Evolutionary conservation across 2,113 vertebrate genomes (phyloP).

Genomic region (Trematomus loennbergii): DNA sequence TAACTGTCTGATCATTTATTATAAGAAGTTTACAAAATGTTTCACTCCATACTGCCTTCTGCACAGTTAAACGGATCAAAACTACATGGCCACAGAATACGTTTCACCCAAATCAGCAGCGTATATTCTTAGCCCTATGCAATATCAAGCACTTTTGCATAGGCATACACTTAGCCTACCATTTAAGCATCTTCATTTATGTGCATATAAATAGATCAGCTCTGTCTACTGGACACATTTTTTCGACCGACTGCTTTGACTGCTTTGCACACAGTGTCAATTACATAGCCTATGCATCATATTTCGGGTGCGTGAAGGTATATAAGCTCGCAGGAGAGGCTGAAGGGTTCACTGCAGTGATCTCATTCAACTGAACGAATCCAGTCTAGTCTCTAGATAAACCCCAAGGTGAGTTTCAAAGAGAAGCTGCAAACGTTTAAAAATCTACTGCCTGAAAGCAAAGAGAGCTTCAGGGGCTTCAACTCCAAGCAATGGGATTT

Average conservation of each 20-base stretch:
- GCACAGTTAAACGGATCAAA: conserved; percentile 43
- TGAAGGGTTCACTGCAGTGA: conserved; percentile 80
- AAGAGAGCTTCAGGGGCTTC: conserved; percentile 37
- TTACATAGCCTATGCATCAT: conserved; percentile 84
- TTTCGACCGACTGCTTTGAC: conserved; percentile 75
- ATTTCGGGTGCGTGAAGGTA: conserved; percentile 80
- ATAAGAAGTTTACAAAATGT: conserved; percentile 33
- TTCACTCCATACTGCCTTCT: conserved; percentile 27
- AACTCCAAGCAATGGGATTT: conserved; percentile 59
- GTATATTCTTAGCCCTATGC: conserved; percentile 84
- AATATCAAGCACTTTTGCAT: conserved; percentile 86
- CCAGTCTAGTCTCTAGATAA: conserved; percentile 73
- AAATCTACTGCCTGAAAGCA: conserved; percentile 16
- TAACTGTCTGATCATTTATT: neutral
- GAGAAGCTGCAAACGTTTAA: conserved; percentile 61
- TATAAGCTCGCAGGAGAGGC: conserved; percentile 76
- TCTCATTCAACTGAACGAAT: conserved; percentile 78
- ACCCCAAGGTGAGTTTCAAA: conserved; percentile 81
- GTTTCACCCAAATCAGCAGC: conserved; percentile 83
- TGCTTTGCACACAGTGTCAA: conserved; percentile 81
- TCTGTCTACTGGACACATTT: conserved; percentile 87
- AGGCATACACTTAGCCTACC: conserved; percentile 79
- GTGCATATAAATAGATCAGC: conserved; percentile 86
- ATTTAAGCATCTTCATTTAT: conserved; percentile 89
- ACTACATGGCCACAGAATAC: conserved; percentile 42